Evolutionary conservation across 2,888 invertebrate species (phyloP).

Genomic region (Germaria angustata): DNA sequence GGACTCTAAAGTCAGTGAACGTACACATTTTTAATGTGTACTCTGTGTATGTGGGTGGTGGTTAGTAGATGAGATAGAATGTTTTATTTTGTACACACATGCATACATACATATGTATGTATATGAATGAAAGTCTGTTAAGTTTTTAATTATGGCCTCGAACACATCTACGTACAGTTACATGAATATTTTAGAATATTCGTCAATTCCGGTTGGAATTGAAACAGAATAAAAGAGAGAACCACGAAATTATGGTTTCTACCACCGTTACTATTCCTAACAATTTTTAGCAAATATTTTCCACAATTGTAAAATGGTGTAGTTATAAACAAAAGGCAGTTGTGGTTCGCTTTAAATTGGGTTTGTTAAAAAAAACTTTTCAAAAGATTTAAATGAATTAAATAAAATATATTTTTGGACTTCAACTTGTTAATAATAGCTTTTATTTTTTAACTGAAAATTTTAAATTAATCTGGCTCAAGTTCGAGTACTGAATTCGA

Average conservation of each 20-base stretch:
- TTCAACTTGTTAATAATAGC: too few species aligned
- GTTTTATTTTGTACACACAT: neutral
- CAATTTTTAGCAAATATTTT: neutral
- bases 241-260: constrained; percentile 15
- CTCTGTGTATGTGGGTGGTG: neutral
- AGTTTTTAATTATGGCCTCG: constrained; percentile 20
- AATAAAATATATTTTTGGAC: too few species aligned
- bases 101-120: neutral
- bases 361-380: neutral
- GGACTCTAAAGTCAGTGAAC: neutral
- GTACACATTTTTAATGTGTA: constrained; percentile 17
- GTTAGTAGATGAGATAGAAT: neutral
- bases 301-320: neutral
- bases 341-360: neutral
- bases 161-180: neutral
- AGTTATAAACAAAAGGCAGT: neutral
- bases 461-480: too few species aligned
- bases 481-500: too few species aligned
- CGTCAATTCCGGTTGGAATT: constrained; percentile 10
- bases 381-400: too few species aligned
- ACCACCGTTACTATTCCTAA: neutral
- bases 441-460: too few species aligned
- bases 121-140: neutral
- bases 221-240: constrained; percentile 6
- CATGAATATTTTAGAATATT: neutral